Evolutionary conservation across 2,113 vertebrate species (phyloP).

Genomic region (Strix aluco): DNA sequence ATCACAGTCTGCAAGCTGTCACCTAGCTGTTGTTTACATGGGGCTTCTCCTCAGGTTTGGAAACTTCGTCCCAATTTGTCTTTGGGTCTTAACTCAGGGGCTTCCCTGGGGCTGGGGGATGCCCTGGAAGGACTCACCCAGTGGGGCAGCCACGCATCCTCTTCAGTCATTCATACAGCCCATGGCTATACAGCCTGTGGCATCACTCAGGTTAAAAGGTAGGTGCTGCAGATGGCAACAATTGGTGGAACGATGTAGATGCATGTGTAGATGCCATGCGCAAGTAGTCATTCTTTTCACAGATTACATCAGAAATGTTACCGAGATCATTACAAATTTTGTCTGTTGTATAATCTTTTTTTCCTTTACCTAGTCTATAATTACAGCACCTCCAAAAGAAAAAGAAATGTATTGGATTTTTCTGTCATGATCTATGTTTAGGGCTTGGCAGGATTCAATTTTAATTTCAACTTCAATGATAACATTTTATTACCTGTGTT

Average conservation of each 20-base stretch:
- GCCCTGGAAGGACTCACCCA: neutral
- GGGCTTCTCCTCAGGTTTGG: neutral
- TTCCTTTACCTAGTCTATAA: slow-evolving; percentile 18
- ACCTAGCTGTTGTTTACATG: neutral
- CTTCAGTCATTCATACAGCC: neutral
- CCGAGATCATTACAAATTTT: slow-evolving; percentile 3
- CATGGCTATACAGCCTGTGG: neutral
- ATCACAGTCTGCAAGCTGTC: neutral
- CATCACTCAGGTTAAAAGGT: accelerated
- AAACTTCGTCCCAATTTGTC: neutral
- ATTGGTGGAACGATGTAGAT: accelerated
- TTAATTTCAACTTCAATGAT: slow-evolving; percentile 62
- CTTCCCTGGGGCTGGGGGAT: accelerated
- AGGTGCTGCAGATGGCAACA: accelerated
- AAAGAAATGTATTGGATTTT: slow-evolving; percentile 1
- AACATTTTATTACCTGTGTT: slow-evolving; percentile 38
- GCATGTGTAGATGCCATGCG: accelerated
- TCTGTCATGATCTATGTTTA: slow-evolving; percentile 14
- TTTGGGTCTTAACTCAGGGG: neutral
- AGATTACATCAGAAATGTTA: neutral
- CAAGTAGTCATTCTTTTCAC: neutral
- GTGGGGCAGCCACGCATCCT: accelerated
- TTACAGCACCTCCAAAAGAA: slow-evolving; percentile 15
- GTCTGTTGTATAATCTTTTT: slow-evolving; percentile 15
- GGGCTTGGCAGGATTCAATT: slow-evolving; percentile 57